Conservation (phyloP, 2,797 vertebrate genomes). For the Paratrypauchen microcephalus region DNA sequence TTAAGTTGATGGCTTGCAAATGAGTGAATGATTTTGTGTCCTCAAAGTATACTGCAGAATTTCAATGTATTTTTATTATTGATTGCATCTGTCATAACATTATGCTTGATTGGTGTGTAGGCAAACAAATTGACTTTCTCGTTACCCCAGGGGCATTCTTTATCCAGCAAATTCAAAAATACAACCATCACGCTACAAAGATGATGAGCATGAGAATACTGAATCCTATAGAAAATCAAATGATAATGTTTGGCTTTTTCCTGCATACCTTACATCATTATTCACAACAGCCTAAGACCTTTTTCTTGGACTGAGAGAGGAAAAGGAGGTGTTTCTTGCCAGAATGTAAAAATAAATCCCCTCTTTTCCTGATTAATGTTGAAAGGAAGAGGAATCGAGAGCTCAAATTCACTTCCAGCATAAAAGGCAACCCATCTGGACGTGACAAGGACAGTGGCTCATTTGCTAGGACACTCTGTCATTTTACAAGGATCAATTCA, state of each 20-base stretch:
- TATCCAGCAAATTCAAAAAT: slow-evolving; percentile 17
- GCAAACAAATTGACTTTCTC: slow-evolving; percentile 30
- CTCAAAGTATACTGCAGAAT: neutral
- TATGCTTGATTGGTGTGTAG: slow-evolving; percentile 6
- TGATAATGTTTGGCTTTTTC: slow-evolving; percentile 28
- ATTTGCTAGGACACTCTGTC: slow-evolving; percentile 45
- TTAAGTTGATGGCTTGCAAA: neutral
- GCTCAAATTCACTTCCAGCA: slow-evolving; percentile 49
- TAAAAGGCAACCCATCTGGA: slow-evolving; percentile 51
- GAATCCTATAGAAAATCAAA: slow-evolving; percentile 21
- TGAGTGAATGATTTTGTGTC: slow-evolving; percentile 7
- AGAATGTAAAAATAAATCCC: slow-evolving; percentile 49
- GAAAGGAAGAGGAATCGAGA: slow-evolving; percentile 54
- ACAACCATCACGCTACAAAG: neutral
- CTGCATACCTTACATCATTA: slow-evolving; percentile 23
- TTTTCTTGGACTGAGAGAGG: slow-evolving; percentile 15
- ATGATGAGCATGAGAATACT: slow-evolving; percentile 6
- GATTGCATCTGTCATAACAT: neutral
- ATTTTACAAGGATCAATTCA: slow-evolving; percentile 56
- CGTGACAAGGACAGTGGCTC: slow-evolving; percentile 51
- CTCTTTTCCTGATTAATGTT: slow-evolving; percentile 55
- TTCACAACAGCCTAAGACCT: slow-evolving; percentile 21
- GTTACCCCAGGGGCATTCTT: slow-evolving; percentile 12
- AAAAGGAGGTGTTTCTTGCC: slow-evolving; percentile 14
- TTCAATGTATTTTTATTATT: neutral